Base-by-base conservation (phyloP, 92 coral and sea anemone species). In the Umimayanthus chanpuru region DNA sequence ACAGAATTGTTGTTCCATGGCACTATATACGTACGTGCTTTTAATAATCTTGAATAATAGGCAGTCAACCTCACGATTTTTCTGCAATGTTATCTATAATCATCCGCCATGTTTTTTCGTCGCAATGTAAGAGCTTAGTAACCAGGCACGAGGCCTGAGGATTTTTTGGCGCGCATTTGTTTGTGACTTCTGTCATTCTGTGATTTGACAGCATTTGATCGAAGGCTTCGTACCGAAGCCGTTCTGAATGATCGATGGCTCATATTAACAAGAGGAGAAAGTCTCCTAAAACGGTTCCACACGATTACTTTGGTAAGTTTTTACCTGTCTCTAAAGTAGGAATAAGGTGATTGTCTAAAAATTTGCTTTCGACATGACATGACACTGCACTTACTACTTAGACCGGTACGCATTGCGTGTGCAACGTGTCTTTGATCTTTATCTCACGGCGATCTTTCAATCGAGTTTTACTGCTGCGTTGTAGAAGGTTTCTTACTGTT, bases 251-350 rank as follows among this genome's bases (percentile, higher is more conserved):
- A 29, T 15, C 25, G 12, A 82, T 83, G 87, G 77, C 87, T 28
- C 87, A 83, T 28, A 43, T 23, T 29, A 68, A 18, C 9, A 83
- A 83, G 77, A 83, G 66, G 28, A 83, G 68, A 44, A 83, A 71
- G 67, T 70, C 77, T 43, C 64, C 87, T 47, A 58, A 83, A 83
- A 70, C 40, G 21, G 14, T 26, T 70, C 66, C 78, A 41, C 77
- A 83, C 16, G 67, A 68, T 29, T 21, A 83, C 36, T 43, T 83
- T 15, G 87, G 87, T 83, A 70, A 70, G 87, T 12, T 44, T 5
- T 28, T 32, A 4, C 11, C 44, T 30, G 4, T 30, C n/a, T 21
- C 26, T 55, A 26, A 79, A 30, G 23, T 39, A 18, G 23, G 4
- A 41, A 16, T 81, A 11, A 53, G 2, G 20, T 3, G 58, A 11